Evolutionary conservation across 2,113 vertebrate species (phyloP), one percentile per base, ranked within the genome.

Genomic region (Hydrolagus affinis): DNA sequence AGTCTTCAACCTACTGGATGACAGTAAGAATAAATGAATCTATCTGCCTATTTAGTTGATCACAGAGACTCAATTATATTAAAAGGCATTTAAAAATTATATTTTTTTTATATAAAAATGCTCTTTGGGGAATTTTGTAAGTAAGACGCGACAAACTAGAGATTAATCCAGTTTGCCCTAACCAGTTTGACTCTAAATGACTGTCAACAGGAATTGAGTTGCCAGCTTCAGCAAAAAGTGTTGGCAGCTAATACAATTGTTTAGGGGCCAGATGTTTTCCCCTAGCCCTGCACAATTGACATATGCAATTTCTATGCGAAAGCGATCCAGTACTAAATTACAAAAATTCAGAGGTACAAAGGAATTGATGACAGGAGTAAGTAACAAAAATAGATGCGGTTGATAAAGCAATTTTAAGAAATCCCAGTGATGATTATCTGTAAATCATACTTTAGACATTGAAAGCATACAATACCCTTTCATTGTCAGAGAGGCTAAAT

Each of bases 351-450:
- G 19, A 56, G 3, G n/a, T 19, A n/a, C 73, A 75, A 75, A 75
- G 32, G 15, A 56, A 75, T 75, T 75, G 73, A 75, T 75, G 73
- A 75, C 28, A 75, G 73, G 19, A 21, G 17, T 56, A 75, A 75
- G 44, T 44, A 56, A 56, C 17, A 57, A 75, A 28, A 56, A 75
- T 17, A 73, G 25, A 12, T 30, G 14, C 30, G 25, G 25, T 30
- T 73, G 71, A 56, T 75, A 56, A 75, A 75, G 73, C 32, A 75
- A 75, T 75, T 75, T 56, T 75, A 56, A 56, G 73, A 75, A 75
- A 56, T 21, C 73, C 17, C 2, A 21, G 10, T 19, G 12, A 21
- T 21, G 32, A 75, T 75, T 75, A 10, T 11, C 73, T 56, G 32
- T 19, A 75, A 56, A 75, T 19, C 73, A 75, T 9, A 56, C 32